Conservation (phyloP, 2,113 vertebrate species). For the Nothoprocta pentlandii region DNA sequence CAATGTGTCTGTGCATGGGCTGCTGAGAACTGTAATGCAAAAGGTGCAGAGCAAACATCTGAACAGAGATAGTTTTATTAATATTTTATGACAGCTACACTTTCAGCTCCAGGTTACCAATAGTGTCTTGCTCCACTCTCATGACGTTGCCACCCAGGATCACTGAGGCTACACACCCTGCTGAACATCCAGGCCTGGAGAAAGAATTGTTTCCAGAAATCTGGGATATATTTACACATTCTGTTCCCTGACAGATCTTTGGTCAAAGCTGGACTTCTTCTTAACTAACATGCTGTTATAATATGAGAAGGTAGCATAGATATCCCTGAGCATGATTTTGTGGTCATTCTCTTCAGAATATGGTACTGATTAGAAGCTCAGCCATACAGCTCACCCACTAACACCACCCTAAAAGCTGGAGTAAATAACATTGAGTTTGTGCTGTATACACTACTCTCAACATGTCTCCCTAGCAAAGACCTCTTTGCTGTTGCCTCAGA, state of each 20-base stretch:
- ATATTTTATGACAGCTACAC: accelerated
- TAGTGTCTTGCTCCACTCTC: background rate
- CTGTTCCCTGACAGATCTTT: background rate
- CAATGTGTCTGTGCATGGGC: background rate
- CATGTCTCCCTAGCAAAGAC: conserved; percentile 15
- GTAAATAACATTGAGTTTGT: background rate
- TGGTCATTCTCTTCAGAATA: background rate
- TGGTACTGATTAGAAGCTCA: background rate
- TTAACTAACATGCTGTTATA: background rate
- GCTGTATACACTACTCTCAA: background rate
- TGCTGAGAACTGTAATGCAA: background rate
- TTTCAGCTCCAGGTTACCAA: background rate
- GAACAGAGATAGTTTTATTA: background rate
- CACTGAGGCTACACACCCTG: background rate
- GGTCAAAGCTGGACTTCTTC: background rate
- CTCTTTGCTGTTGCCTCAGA: background rate
- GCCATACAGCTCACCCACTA: background rate
- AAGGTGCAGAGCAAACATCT: background rate
- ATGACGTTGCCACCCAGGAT: background rate
- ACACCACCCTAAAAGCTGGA: background rate
- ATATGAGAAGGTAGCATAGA: background rate
- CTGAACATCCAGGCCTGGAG: background rate
- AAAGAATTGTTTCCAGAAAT: background rate
- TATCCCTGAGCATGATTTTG: background rate
- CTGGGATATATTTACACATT: accelerated